phyloP scores from a whole-genome alignment of 2,797 vertebrate genomes.

The Alosa sapidissima region DNA sequence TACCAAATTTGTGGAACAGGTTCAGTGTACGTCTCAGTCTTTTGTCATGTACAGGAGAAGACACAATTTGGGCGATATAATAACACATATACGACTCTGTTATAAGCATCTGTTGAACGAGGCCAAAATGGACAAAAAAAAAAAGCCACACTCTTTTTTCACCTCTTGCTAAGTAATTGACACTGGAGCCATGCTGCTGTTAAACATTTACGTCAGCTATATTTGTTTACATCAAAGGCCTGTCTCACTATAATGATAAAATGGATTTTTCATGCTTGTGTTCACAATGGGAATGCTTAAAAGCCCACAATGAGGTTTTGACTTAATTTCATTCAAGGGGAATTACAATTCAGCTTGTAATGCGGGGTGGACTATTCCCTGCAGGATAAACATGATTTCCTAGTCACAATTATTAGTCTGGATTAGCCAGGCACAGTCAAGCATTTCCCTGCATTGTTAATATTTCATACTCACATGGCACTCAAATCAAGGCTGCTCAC shows the following conservation, averaged over 20 bases:
- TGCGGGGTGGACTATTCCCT: conserved; percentile 21
- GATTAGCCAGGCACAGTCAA: conserved; percentile 24
- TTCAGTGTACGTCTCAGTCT: not conserved
- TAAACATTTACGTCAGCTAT: not conserved
- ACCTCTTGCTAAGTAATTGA: conserved; percentile 54
- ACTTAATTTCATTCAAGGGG: conserved; percentile 22
- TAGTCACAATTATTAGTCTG: conserved; percentile 33
- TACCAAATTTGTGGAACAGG: not conserved
- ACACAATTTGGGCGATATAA: not conserved
- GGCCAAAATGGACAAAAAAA: not conserved
- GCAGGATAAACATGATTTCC: conserved; percentile 30
- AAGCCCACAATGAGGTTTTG: conserved; percentile 31
- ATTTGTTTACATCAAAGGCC: conserved; percentile 24
- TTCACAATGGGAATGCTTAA: conserved; percentile 37
- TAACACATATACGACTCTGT: not conserved
- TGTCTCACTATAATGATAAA: conserved; percentile 20
- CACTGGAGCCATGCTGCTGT: not conserved
- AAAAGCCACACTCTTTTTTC: not conserved
- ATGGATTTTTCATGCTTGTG: conserved; percentile 23
- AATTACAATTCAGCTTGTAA: conserved; percentile 32
- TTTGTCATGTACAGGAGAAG: not conserved
- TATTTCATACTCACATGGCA: conserved; percentile 8
- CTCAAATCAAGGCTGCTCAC: conserved; percentile 17
- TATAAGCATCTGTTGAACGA: not conserved
- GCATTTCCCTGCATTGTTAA: conserved; percentile 17